Base-by-base conservation (phyloP, 1,140 invertebrate genomes). In the Telenomus remus region DNA sequence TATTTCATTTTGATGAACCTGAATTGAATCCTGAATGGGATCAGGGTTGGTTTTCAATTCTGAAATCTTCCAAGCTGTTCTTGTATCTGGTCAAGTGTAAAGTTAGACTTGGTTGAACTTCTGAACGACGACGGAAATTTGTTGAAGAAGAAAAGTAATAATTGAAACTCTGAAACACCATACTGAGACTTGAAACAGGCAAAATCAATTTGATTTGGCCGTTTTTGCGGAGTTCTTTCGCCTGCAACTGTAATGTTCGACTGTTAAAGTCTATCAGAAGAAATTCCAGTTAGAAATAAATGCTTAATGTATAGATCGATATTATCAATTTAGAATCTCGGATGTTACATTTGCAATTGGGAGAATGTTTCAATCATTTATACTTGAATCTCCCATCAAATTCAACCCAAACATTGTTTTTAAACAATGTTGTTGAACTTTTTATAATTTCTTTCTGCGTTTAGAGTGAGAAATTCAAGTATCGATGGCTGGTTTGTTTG, bases 21-120 rank as follows among this genome's bases (percentile, higher is more conserved):
- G n/a, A n/a, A n/a, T n/a, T n/a, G n/a, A n/a, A n/a, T n/a, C n/a
- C n/a, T n/a, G n/a, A n/a, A n/a, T n/a, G n/a, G n/a, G n/a, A n/a
- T n/a, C n/a, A n/a, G n/a, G n/a, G n/a, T n/a, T n/a, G n/a, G 14
- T 56, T 13, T 7, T 34, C 7, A 33, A 56, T 56, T 56, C 48
- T 56, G 34, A 37, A 1, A 9, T 14, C 54, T 64, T 50, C 43
- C 19, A 42, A 16, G 13, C 14, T 16, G 5, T n/a, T 48, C 54
- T 54, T 33, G 42, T 10, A n/a, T 43, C 44, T 43, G 47, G 12
- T 48, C 35, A n/a, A 55, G 53, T 55, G 53, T 44, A 55, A 44
- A 55, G 37, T 39, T 55, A 55, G 37, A 39, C 43, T 10, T 44
- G 27, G 43, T 55, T 55, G 14, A 44, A 43, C 27, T 55, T 55